Percentiles rank a stretch among this genome's conserved stretches.
phyloP scores from a whole-genome alignment of 2,113 vertebrate genomes.

The Phylloscopus trochiloides region DNA sequence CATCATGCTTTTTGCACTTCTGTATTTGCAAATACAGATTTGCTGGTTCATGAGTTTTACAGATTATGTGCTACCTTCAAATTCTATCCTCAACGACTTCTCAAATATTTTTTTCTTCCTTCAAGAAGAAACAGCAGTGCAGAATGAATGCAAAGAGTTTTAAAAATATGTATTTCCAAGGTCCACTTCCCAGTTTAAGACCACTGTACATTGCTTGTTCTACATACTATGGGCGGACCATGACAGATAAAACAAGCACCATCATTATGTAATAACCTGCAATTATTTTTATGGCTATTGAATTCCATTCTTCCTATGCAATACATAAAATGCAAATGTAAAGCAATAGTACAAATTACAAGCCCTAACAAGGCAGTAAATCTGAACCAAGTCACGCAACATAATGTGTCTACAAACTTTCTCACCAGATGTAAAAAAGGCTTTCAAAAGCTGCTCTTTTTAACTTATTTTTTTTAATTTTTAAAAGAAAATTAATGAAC shows the following conservation, averaged over 20 bases:
- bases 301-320: constrained; percentile 92
- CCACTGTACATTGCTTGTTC: constrained; percentile 12
- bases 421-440: constrained; percentile 14
- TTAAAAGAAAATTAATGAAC: neutral
- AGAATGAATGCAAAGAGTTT: neutral
- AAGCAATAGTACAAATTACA: constrained; percentile 85
- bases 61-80: neutral
- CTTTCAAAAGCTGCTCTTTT: neutral
- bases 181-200: neutral
- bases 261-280: constrained; percentile 83
- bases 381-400: constrained; percentile 84
- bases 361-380: constrained; percentile 84
- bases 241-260: constrained; percentile 68
- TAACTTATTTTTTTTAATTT: neutral
- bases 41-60: neutral
- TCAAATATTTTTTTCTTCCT: neutral
- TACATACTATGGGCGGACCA: neutral
- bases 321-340: constrained; percentile 83
- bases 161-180: neutral
- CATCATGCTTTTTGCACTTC: neutral
- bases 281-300: constrained; percentile 93
- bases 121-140: neutral
- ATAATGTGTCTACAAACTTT: constrained; percentile 38
- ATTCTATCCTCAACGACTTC: neutral
- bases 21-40: neutral